Conservation (phyloP, 2,113 vertebrate genomes). For the Aspiorhynchus laticeps region DNA sequence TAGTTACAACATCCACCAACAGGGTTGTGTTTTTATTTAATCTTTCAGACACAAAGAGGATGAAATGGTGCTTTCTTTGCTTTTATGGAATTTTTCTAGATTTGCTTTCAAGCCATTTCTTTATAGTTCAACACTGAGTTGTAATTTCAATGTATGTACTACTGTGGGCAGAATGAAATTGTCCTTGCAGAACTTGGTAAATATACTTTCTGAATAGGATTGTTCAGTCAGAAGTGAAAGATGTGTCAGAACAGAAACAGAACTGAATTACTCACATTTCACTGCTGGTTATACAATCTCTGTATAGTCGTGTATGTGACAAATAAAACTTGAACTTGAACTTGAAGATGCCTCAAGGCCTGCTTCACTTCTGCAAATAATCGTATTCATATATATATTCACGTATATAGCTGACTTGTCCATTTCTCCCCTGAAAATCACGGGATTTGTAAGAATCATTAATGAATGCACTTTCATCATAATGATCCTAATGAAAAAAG, state of each 20-base stretch:
- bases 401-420: background rate
- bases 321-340: no score
- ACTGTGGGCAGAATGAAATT: background rate
- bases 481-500: conserved; percentile 62
- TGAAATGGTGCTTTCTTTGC: background rate
- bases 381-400: background rate
- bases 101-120: background rate
- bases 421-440: background rate
- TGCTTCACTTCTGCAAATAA: background rate
- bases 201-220: background rate
- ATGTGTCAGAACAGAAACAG: no score
- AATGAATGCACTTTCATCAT: conserved; percentile 60
- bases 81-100: background rate
- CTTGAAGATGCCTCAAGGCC: background rate
- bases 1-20: background rate
- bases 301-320: no score
- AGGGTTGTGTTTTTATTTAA: background rate
- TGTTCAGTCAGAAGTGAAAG: background rate
- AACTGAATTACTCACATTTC: no score
- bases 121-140: background rate
- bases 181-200: conserved; percentile 7
- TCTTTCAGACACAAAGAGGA: background rate
- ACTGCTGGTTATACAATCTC: no score
- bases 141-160: background rate
- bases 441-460: conserved; percentile 6